Conservation (phyloP, 2,113 vertebrate species). For the Ancistrus triradiatus region DNA sequence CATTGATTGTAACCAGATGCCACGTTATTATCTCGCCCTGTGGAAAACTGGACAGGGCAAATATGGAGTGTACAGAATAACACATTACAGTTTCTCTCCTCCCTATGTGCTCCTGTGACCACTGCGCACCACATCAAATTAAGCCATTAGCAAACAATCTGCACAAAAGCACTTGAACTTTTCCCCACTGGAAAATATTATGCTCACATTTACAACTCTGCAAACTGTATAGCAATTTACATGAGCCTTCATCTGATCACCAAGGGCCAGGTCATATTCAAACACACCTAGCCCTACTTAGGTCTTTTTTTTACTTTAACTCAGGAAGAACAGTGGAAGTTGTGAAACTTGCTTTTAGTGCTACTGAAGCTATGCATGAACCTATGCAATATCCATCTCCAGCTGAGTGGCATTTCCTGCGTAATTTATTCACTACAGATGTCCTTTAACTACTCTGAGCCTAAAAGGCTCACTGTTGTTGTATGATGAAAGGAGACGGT, state of each 20-base stretch:
- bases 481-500: not conserved
- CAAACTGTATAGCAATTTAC: not conserved
- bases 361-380: slow-evolving; percentile 7
- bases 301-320: not conserved
- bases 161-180: slow-evolving; percentile 21
- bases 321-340: not conserved
- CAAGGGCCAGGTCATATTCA: not conserved
- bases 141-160: slow-evolving; percentile 41
- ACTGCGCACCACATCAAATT: slow-evolving; percentile 38
- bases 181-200: slow-evolving; percentile 12
- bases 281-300: not conserved
- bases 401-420: slow-evolving; percentile 2
- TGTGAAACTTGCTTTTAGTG: not conserved
- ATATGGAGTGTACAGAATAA: slow-evolving; percentile 28
- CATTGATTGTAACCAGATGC: slow-evolving; percentile 63
- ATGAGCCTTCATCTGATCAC: not conserved
- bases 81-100: slow-evolving; percentile 15
- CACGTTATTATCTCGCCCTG: slow-evolving; percentile 42
- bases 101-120: slow-evolving; percentile 29
- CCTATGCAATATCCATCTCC: not conserved
- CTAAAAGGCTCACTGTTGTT: not conserved
- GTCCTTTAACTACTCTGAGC: slow-evolving; percentile 2
- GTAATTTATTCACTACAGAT: slow-evolving; percentile 5
- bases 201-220: slow-evolving; percentile 1
- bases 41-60: slow-evolving; percentile 48